These are phyloP conservation scores for Philopotamus ludificatus DNA, from an alignment of 1,140 invertebrate genomes.

Conservation along the genomic window DNA sequence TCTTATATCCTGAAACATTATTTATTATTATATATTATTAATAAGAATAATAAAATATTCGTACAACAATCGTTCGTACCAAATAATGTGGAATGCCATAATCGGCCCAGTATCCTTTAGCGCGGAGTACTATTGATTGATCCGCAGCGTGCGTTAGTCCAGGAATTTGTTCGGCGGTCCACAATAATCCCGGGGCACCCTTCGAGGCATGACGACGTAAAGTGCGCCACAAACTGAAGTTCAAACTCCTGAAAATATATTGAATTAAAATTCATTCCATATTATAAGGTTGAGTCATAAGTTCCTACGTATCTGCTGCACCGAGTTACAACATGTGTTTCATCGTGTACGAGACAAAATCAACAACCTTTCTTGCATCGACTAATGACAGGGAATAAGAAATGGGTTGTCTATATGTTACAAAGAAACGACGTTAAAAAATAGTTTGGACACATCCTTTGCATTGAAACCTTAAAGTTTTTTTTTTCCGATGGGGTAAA, in stretches of 20 bases:
- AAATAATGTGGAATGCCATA: slow-evolving; percentile 78
- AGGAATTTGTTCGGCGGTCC: slow-evolving; percentile 83
- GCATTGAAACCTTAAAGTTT: too few species aligned
- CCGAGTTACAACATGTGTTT: too few species aligned
- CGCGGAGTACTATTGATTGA: slow-evolving; percentile 65
- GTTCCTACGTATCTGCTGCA: too few species aligned
- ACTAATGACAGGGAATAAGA: too few species aligned
- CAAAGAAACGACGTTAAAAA: too few species aligned
- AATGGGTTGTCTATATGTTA: too few species aligned
- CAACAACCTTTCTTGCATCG: too few species aligned
- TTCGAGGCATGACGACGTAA: slow-evolving; percentile 44
- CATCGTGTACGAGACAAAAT: too few species aligned
- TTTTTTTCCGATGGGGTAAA: too few species aligned
- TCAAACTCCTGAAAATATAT: slow-evolving; percentile 16
- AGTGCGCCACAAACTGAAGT: slow-evolving; percentile 33
- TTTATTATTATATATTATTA: neutral
- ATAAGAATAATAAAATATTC: neutral
- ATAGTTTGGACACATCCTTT: too few species aligned
- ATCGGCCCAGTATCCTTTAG: slow-evolving; percentile 72
- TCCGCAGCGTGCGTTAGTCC: slow-evolving; percentile 66
- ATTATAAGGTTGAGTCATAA: too few species aligned
- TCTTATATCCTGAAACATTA: slow-evolving; percentile 47
- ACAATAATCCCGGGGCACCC: slow-evolving; percentile 62
- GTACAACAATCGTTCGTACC: slow-evolving; percentile 48
- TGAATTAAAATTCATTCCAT: too few species aligned